phyloP scores from a whole-genome alignment of 2,797 vertebrate genomes.

The Ibycter americanus region DNA sequence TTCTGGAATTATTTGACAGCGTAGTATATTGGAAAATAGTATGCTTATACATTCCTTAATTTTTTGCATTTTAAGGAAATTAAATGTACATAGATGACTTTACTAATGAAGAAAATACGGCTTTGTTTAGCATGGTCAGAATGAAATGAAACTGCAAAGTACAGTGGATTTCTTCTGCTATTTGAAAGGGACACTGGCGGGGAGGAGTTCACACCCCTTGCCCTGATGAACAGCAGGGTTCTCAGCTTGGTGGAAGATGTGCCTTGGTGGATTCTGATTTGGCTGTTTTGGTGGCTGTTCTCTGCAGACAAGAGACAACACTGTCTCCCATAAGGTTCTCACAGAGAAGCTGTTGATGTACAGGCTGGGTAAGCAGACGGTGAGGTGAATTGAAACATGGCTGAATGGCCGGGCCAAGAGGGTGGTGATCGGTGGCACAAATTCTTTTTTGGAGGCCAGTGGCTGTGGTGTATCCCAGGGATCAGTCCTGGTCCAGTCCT shows the following conservation, averaged over 20 bases:
- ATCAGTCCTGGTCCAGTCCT: neutral
- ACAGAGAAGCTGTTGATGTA: neutral
- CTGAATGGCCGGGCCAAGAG: neutral
- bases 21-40: neutral
- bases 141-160: neutral
- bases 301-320: neutral
- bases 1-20: neutral
- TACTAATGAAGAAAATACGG: neutral
- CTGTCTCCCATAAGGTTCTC: neutral
- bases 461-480: neutral
- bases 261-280: neutral
- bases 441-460: neutral
- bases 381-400: neutral
- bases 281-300: neutral
- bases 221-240: neutral
- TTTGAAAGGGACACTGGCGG: neutral
- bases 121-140: neutral
- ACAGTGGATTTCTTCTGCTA: neutral
- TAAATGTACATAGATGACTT: fast-evolving
- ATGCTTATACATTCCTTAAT: neutral
- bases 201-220: neutral
- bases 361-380: neutral
- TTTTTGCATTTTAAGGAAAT: neutral
- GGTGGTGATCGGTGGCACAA: neutral
- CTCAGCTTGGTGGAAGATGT: neutral